Percentiles rank a stretch among this genome's conserved stretches.
These are phyloP conservation scores for Oxyruncus cristatus DNA, from an alignment of 2,113 vertebrate genomes.

Conservation along the genomic window DNA sequence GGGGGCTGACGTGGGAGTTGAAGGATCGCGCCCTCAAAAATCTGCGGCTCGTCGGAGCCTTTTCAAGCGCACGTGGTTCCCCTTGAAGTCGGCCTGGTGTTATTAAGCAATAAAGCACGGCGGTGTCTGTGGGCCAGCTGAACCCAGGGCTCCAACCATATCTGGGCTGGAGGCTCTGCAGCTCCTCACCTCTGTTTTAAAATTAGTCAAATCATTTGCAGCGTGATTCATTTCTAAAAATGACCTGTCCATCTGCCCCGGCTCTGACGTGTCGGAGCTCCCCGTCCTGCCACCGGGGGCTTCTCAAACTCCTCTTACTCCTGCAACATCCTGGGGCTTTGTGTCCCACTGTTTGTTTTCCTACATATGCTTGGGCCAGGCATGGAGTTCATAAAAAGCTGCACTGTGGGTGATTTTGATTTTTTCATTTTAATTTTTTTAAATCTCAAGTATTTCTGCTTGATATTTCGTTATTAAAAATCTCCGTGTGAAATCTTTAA, in stretches of 20 bases:
- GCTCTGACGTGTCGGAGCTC: not conserved
- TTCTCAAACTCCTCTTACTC: not conserved
- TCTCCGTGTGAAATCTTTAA: not conserved
- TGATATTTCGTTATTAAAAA: not conserved
- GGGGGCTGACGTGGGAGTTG: not conserved
- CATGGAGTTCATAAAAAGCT: too few species aligned
- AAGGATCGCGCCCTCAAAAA: not conserved
- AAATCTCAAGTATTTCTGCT: not conserved
- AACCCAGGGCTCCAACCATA: constrained; percentile 4
- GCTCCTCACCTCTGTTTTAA: constrained; percentile 66
- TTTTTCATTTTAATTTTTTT: not conserved
- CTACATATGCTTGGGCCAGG: not conserved
- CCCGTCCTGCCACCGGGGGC: not conserved
- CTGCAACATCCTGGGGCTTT: not conserved
- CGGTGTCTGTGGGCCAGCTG: constrained; percentile 25
- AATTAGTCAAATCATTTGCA: constrained; percentile 59
- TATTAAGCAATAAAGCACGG: not conserved
- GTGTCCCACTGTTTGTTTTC: fast-evolving
- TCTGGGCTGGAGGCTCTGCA: constrained; percentile 48
- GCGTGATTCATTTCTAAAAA: constrained; percentile 66
- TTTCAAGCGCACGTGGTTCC: not conserved
- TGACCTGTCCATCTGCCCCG: constrained; percentile 46
- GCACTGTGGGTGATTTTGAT: too few species aligned
- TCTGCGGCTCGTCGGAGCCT: not conserved
- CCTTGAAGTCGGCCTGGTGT: not conserved